Evolutionary conservation across 2,888 invertebrate genomes (phyloP), one percentile per base, ranked within the genome.

Genomic region (Empis stercorea): DNA sequence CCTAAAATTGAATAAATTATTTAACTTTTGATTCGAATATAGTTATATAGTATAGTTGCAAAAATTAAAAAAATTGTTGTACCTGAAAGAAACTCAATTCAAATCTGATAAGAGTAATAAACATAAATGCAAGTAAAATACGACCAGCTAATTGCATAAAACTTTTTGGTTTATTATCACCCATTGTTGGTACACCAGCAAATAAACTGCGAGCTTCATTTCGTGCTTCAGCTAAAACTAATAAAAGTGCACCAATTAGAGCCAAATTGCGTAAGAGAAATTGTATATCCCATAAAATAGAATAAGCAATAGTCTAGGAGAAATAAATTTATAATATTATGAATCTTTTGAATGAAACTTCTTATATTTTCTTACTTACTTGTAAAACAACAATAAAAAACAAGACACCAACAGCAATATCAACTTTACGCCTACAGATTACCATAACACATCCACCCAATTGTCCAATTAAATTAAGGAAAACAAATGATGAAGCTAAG

Each of bases 201-300:
- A 99, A 96, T 47, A 99, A 75, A 61, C 91, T 91, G 58, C 88
- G 85, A 30, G 91, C 92, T 68, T 96, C 95, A 5, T 86, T 88
- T 52, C 89, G 78, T 46, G 91, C 86, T 72, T 99, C 99, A n/a
- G 99, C 99, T 56, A 97, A 67, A 45, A 99, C 87, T 41, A 99
- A 75, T 38, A 99, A 71, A 10, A 99, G 77, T n/a, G 97, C 97
- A 49, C 99, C 99, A 58, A 95, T 91, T 46, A 99, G 79, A 11
- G 99, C 96, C 58, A 99, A 71, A 72, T 99, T 99, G 52, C 99
- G 81, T 55, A 96, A 81, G 51, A 99, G 74, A 73, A 99, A 99
- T 68, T 95, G 95, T 63, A 95, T 68, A 68, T 99, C 97, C 96
- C 97, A 99, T 48, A 99, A 73, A 71, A 99, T 97, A 67, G 94